Evolutionary conservation across 2,797 vertebrate genomes (phyloP).

Genomic region (Cryptoprocta ferox): DNA sequence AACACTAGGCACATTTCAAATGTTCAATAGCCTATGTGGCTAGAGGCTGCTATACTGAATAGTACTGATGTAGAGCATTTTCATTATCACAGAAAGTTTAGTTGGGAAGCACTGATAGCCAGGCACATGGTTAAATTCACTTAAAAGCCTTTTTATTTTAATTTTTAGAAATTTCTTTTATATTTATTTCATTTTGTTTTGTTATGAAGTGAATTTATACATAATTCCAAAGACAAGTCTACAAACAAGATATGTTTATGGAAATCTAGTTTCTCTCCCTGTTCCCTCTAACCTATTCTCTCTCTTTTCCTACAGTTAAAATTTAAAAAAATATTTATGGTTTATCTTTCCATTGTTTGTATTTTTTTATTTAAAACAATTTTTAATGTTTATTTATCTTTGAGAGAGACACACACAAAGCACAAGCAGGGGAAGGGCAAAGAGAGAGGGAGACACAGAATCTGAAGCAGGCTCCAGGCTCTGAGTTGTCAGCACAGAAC

Average conservation of each 20-base stretch:
- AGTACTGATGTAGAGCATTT: not conserved
- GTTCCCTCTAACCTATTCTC: not conserved
- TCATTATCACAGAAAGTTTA: not conserved
- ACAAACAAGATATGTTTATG: not conserved
- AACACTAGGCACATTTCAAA: not conserved
- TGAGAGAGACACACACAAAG: too few species aligned
- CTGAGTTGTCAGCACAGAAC: too few species aligned
- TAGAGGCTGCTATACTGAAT: not conserved
- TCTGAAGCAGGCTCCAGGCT: too few species aligned
- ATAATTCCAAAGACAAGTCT: constrained; percentile 1
- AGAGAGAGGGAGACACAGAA: too few species aligned
- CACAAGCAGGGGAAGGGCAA: too few species aligned
- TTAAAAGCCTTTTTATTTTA: constrained; percentile 1
- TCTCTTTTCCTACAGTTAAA: not conserved
- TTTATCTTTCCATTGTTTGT: not conserved
- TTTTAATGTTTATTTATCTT: too few species aligned
- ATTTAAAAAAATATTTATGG: not conserved
- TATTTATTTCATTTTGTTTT: not conserved
- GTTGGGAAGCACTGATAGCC: not conserved
- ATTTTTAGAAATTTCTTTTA: not conserved
- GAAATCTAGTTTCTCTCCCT: not conserved
- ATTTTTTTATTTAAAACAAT: not conserved
- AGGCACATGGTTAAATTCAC: not conserved
- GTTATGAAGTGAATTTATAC: not conserved
- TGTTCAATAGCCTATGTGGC: not conserved